Evolutionary conservation across 2,888 invertebrate species (phyloP).

Genomic region (Pheosia tremula): DNA sequence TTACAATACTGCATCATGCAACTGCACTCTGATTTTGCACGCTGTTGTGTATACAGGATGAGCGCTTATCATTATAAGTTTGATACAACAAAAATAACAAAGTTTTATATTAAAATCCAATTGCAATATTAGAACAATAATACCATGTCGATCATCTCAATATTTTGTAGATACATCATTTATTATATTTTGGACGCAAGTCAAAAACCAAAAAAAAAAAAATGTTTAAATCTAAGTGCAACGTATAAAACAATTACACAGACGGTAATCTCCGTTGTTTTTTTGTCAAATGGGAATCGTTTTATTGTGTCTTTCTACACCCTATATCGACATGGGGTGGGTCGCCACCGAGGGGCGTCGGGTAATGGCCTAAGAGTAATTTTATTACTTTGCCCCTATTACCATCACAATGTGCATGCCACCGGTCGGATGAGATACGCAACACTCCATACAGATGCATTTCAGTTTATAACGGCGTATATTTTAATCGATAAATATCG

Average conservation of each 20-base stretch:
- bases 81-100: too few relatives aligned
- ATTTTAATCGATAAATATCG: constrained; percentile 38
- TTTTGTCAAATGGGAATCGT: constrained; percentile 65
- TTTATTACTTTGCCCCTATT: constrained; percentile 84
- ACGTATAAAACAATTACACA: constrained; percentile 72
- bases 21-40: constrained; percentile 83
- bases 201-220: constrained; percentile 13
- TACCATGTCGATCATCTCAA: too few relatives aligned
- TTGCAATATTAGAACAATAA: too few relatives aligned
- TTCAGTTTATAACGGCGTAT: constrained; percentile 1
- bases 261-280: constrained; percentile 65
- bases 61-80: background rate
- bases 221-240: constrained; percentile 52
- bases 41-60: constrained; percentile 68
- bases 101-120: too few relatives aligned
- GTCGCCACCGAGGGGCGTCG: constrained; percentile 65
- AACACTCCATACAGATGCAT: constrained; percentile 37
- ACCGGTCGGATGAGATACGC: constrained; percentile 75
- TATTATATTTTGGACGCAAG: too few relatives aligned
- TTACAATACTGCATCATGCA: constrained; percentile 79
- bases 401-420: constrained; percentile 82
- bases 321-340: constrained; percentile 67
- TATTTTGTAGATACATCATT: too few relatives aligned
- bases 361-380: constrained; percentile 84
- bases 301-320: constrained; percentile 71